Conservation (phyloP, 2,113 vertebrate genomes). For the Centropus unirufus region DNA sequence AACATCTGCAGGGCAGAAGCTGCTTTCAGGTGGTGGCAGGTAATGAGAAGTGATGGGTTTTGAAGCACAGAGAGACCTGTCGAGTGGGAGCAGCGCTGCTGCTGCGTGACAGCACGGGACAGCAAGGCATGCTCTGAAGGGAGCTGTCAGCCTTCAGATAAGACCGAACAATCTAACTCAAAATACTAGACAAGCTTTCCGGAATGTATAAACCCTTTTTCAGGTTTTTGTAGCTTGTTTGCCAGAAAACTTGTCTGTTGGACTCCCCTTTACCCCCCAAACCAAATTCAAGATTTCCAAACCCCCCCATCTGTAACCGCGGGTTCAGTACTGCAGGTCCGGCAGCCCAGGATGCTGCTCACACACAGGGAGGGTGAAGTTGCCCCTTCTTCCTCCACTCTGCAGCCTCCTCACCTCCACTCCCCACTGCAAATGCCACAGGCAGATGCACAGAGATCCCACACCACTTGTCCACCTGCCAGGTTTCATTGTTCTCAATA, state of each 20-base stretch:
- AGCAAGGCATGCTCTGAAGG: not conserved
- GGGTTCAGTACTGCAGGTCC: not conserved
- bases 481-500: fast-evolving
- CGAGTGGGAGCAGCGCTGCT: not conserved
- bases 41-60: fast-evolving
- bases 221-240: not conserved
- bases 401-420: not conserved
- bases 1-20: not conserved
- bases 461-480: fast-evolving
- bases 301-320: fast-evolving
- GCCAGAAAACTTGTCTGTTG: not conserved
- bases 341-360: not conserved
- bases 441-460: not conserved
- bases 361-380: not conserved
- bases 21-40: not conserved
- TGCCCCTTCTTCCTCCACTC: not conserved
- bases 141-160: not conserved
- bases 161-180: not conserved
- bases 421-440: fast-evolving
- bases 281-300: not conserved
- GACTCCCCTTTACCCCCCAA: fast-evolving
- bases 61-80: not conserved
- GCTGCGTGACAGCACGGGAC: not conserved
- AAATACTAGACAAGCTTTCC: not conserved
- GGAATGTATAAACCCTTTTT: not conserved